Evolutionary conservation across 1,140 invertebrate genomes (phyloP).

Genomic region (Caenorhabditis remanei): DNA sequence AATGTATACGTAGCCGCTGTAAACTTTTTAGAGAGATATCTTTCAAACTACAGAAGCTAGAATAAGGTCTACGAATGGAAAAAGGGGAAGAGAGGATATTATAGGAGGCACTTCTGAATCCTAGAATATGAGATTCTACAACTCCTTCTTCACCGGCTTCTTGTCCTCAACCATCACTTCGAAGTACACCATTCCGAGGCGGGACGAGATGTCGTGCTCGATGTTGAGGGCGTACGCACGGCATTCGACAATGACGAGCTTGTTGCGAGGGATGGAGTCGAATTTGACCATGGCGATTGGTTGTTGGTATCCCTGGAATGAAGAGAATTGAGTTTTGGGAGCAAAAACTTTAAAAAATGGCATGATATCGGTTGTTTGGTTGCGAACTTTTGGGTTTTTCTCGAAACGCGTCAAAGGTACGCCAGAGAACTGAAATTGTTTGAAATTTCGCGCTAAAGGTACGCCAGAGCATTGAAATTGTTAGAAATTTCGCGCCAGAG

Average conservation of each 20-base stretch:
- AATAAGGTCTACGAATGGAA: slow-evolving; percentile 8
- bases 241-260: slow-evolving; percentile 75
- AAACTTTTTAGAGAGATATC: not conserved
- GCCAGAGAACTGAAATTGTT: too few species aligned
- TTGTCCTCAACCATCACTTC: slow-evolving; percentile 68
- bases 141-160: slow-evolving; percentile 30
- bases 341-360: too few species aligned
- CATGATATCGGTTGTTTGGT: too few species aligned
- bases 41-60: slow-evolving; percentile 38
- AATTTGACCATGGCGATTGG: slow-evolving; percentile 76
- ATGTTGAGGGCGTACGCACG: slow-evolving; percentile 77
- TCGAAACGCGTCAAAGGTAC: too few species aligned
- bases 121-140: slow-evolving; percentile 10
- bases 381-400: too few species aligned
- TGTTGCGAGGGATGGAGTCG: slow-evolving; percentile 74
- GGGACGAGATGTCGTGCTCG: slow-evolving; percentile 70
- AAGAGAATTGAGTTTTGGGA: not conserved
- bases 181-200: slow-evolving; percentile 74
- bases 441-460: too few species aligned
- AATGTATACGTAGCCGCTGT: not conserved
- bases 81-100: not conserved
- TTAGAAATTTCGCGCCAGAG: too few species aligned
- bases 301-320: slow-evolving; percentile 45
- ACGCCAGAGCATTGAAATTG: too few species aligned
- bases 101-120: slow-evolving; percentile 23